Conservation (phyloP, 1,140 invertebrate species). For the Nebria ingens region DNA sequence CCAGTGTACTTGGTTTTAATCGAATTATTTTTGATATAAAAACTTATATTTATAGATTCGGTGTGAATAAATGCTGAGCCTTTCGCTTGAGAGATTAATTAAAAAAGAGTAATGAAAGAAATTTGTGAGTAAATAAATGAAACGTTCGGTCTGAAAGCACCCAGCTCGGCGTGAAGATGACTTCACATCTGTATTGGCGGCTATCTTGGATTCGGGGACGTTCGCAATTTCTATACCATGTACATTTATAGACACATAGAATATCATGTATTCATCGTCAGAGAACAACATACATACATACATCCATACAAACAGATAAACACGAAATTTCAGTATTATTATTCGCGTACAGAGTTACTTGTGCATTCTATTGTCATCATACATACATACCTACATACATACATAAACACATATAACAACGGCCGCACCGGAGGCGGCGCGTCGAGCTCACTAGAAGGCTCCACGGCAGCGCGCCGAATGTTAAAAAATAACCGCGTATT, state of each 20-base stretch:
- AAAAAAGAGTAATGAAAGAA: not conserved
- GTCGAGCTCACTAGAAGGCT: not conserved
- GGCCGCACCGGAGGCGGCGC: not conserved
- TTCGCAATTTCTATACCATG: not conserved
- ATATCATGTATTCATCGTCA: not conserved
- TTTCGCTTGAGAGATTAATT: not conserved
- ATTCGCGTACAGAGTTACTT: not conserved
- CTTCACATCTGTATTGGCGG: no score
- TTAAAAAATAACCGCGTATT: not conserved
- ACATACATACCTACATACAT: not conserved
- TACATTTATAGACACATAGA: not conserved
- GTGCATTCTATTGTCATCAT: not conserved
- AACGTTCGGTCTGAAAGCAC: not conserved
- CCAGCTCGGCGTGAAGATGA: not conserved
- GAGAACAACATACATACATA: not conserved
- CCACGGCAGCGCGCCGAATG: not conserved
- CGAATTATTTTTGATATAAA: slow-evolving; percentile 10
- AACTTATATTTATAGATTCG: slow-evolving; percentile 7
- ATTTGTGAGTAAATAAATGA: no score
- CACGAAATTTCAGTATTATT: slow-evolving; percentile 1
- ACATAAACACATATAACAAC: not conserved
- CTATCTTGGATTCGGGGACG: not conserved
- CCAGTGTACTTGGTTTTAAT: not conserved
- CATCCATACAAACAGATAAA: not conserved
- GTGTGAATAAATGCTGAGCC: slow-evolving; percentile 1